Percentiles rank a stretch among this genome's conserved stretches.
Conservation (phyloP, 2,113 vertebrate species). For the Orientallactaga bullata region DNA sequence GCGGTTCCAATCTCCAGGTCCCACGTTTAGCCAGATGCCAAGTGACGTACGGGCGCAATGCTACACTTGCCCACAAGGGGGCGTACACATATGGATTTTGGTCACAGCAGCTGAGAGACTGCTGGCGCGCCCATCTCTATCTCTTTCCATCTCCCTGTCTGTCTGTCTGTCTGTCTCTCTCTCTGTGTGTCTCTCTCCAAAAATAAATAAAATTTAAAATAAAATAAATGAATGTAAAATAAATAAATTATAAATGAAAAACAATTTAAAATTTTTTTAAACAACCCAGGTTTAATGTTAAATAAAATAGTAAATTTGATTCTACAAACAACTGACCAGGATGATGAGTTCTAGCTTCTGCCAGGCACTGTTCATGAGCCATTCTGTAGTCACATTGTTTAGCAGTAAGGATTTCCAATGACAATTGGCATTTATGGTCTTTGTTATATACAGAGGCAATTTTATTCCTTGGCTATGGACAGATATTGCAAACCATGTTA, state of each 20-base stretch:
- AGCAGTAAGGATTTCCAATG: background rate
- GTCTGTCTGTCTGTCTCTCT: too few species aligned
- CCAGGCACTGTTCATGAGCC: background rate
- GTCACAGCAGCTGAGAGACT: too few species aligned
- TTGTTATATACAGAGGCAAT: slow-evolving; percentile 29
- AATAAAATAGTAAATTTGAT: slow-evolving; percentile 48
- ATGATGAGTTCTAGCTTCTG: background rate
- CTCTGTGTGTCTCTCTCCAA: too few species aligned
- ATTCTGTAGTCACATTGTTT: slow-evolving; percentile 28
- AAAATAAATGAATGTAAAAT: slow-evolving; percentile 20
- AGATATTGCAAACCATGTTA: background rate
- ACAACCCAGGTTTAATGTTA: background rate
- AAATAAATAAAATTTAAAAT: too few species aligned
- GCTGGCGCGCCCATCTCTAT: too few species aligned
- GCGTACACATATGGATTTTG: too few species aligned
- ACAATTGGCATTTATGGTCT: background rate
- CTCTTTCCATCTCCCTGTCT: too few species aligned
- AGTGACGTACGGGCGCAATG: too few species aligned
- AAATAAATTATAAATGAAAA: too few species aligned
- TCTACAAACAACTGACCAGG: slow-evolving; percentile 1
- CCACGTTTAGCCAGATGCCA: too few species aligned
- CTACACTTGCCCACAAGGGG: too few species aligned
- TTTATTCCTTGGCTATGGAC: slow-evolving; percentile 48
- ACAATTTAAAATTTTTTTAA: slow-evolving; percentile 38
- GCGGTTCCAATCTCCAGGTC: too few species aligned